Base-by-base conservation (phyloP, 2,888 invertebrate species). In the Gibbula magus region DNA sequence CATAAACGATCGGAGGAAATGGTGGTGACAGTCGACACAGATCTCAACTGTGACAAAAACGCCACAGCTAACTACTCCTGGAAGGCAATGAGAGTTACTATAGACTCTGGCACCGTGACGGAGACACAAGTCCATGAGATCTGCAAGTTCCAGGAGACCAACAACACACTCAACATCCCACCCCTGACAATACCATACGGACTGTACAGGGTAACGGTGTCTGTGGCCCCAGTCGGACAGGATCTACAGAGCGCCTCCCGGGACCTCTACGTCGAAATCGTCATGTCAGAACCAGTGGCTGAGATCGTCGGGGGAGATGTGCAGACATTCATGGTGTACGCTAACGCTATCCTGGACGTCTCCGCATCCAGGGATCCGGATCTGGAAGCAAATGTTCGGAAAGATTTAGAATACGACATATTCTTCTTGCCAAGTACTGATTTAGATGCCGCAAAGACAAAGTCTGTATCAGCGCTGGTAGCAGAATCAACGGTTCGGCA, bases 351-450 rank as follows among this genome's bases (percentile, higher is more conserved):
- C 75, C 81, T 89, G 52, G 88, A 89, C 79, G 84, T 89, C 76
- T 83, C 84, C 8, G 79, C 76, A n/a, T 89, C 89, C 2, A 79
- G 85, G 20, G 90, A 91, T 77, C 91, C 91, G 0, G 91, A 91
- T 81, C 82, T 89, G 29, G 39, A 56, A 0, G 61, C 73, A 10
- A 80, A 87, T 53, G 88, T 86, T 53, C 84, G 86, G 35, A 87
- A 88, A 13, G 91, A 89, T 13, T 83, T 92, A 51, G 80, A 83
- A 4, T 89, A 86, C 45, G 85, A 89, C 67, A 80, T 92, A 7
- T 87, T 92, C 78, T 91, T 90, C 70, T 83, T 87, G 84, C 84
- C 85, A n/a, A 87, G 88, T 82, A 81, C 83, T n/a, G 82, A 75
- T 8, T 77, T 82, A 35, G 79, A 75, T 4, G 75, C 56, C 16